Evolutionary conservation across 2,888 invertebrate genomes (phyloP), one percentile per base, ranked within the genome.

Genomic region (Acanthosepion pharaonis): DNA sequence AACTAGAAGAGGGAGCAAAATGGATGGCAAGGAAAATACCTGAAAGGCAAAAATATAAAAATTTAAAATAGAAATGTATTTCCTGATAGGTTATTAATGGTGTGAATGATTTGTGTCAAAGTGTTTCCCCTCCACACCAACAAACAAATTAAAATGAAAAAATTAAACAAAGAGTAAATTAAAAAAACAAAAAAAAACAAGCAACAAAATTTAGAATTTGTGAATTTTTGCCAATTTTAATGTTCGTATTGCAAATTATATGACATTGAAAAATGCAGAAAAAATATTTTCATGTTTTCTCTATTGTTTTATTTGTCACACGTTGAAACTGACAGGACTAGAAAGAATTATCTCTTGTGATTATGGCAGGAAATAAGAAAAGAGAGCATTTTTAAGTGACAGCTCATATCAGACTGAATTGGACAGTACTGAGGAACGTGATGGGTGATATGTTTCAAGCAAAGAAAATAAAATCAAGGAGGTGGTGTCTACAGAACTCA

Each of bases 21-120:
- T 33, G 78, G n/a, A 78, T 78, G 78, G 33, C n/a, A 78, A n/a
- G 78, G 78, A 78, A 78, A 78, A 78, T n/a, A 78, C n/a, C n/a
- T 64, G 64, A 18, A 33, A 33, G 78, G 78, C n/a, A n/a, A 78
- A 78, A n/a, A 5, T n/a, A 78, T 78, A n/a, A 28, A 33, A 78
- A 78, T 3, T 33, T 33, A 5, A 23, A 78, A 78, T 78, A n/a
- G 78, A 78, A 78, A 78, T 78, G n/a, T 78, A n/a, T 78, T 78
- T 78, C 78, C n/a, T 78, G 78, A 78, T 78, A 78, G n/a, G 78
- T 78, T 78, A 78, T 78, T 78, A 78, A 78, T 78, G 78, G 78
- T n/a, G 78, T 33, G 78, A 78, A 78, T 78, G 78, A n/a, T 78
- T 78, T n/a, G n/a, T 78, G n/a, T 78, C 78, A 78, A 78, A 78